Conservation (phyloP, 2,113 vertebrate species). For the Actenoides lindsayi region DNA sequence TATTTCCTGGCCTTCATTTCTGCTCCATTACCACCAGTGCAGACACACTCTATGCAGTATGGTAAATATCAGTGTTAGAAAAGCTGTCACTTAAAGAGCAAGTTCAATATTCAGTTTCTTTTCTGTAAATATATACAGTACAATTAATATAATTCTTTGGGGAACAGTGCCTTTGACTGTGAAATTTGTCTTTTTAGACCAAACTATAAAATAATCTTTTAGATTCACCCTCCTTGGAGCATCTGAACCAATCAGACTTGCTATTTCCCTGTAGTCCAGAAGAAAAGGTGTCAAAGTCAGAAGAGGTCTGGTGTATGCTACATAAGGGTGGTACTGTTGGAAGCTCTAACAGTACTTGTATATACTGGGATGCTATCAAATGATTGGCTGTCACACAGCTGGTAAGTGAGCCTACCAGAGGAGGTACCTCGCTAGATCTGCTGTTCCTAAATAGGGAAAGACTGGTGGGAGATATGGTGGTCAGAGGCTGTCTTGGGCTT, state of each 20-base stretch:
- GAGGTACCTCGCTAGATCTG: no score
- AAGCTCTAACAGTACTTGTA: not conserved
- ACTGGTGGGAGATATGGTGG: no score
- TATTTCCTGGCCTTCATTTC: constrained; percentile 11
- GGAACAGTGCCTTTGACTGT: constrained; percentile 53
- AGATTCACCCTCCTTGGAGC: not conserved
- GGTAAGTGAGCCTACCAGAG: no score
- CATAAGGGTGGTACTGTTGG: not conserved
- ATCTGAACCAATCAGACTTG: not conserved
- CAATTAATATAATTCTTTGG: constrained; percentile 48
- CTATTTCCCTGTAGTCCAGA: not conserved
- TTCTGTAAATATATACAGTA: constrained; percentile 68
- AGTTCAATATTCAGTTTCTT: not conserved
- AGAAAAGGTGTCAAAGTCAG: not conserved
- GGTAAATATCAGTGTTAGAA: constrained; percentile 32
- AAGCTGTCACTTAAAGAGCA: constrained; percentile 12
- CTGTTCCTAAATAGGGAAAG: no score
- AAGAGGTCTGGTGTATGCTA: not conserved
- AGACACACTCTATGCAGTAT: not conserved
- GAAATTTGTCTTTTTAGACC: constrained; percentile 42
- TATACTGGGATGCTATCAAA: not conserved
- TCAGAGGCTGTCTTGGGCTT: no score
- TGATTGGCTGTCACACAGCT: not conserved
- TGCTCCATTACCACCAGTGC: constrained; percentile 21
- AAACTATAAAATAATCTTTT: constrained; percentile 38